Percentiles rank a stretch among this genome's conserved stretches.
These are phyloP conservation scores for Gambusia yucatana DNA, from an alignment of 2,797 vertebrate genomes.

Conservation along the genomic window DNA sequence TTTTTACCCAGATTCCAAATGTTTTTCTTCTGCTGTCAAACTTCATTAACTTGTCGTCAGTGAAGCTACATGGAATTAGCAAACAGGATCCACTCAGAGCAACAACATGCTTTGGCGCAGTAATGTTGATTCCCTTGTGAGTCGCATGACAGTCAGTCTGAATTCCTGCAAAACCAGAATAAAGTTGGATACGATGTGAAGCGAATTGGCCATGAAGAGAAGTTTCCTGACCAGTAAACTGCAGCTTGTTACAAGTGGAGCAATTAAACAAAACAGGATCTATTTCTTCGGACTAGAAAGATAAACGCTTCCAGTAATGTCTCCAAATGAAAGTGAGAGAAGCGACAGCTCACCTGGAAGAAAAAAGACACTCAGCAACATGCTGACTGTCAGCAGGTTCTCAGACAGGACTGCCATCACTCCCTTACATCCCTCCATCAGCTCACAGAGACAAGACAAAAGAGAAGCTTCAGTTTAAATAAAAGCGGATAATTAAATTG, in stretches of 20 bases:
- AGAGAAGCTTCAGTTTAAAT: background rate
- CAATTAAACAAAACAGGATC: background rate
- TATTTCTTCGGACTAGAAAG: background rate
- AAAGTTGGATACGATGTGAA: background rate
- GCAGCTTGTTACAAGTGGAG: background rate
- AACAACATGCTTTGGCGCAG: background rate
- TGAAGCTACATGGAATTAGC: conserved; percentile 9
- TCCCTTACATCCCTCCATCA: background rate
- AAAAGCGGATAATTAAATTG: background rate
- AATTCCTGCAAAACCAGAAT: conserved; percentile 1
- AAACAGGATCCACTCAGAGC: conserved; percentile 10
- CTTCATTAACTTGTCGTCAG: background rate
- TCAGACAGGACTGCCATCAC: conserved; percentile 4
- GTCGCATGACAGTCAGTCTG: background rate
- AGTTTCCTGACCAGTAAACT: background rate
- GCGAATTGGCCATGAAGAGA: background rate
- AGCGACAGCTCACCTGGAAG: conserved; percentile 46
- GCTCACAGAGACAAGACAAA: background rate
- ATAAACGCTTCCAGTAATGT: background rate
- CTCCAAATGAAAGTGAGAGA: conserved; percentile 7
- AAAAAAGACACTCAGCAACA: conserved; percentile 38
- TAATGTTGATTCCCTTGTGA: background rate
- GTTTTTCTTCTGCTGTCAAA: background rate
- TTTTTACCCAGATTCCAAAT: background rate
- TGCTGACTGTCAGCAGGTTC: conserved; percentile 4